Conservation (phyloP, 2,113 vertebrate species). For the Laticauda colubrina region DNA sequence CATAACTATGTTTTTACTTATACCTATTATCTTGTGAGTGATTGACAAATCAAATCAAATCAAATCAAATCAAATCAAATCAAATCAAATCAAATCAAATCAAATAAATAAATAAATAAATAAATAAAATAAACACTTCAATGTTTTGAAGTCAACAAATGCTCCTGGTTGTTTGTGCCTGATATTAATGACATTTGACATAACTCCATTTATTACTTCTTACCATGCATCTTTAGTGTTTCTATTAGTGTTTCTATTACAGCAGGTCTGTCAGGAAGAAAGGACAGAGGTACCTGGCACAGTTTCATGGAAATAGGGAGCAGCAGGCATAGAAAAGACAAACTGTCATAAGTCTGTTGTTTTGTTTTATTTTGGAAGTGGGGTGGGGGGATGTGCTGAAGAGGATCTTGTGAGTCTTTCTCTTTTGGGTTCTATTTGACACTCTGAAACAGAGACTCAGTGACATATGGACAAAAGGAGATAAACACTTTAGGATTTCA, state of each 20-base stretch:
- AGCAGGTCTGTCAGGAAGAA: constrained; percentile 42
- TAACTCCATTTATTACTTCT: constrained; percentile 1
- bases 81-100: too few relatives aligned
- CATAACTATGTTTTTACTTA: too few relatives aligned
- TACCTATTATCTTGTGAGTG: too few relatives aligned
- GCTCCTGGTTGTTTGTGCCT: neutral
- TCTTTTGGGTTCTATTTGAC: constrained; percentile 41
- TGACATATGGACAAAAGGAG: neutral
- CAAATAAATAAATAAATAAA: too few relatives aligned
- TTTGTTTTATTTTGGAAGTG: constrained; percentile 4
- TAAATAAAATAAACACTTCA: neutral
- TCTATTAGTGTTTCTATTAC: constrained; percentile 15
- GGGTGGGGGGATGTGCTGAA: rapidly evolving
- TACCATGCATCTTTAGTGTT: constrained; percentile 19
- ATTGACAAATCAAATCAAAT: too few relatives aligned
- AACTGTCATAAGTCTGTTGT: constrained; percentile 36
- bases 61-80: too few relatives aligned
- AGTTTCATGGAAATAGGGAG: constrained; percentile 39
- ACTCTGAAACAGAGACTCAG: neutral
- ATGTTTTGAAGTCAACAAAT: neutral
- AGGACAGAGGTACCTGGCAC: constrained; percentile 33
- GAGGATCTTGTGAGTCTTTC: constrained; percentile 46
- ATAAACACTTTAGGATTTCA: neutral
- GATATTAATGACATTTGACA: constrained; percentile 26
- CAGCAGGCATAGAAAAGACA: constrained; percentile 47